Base-by-base conservation (phyloP, 2,888 invertebrate genomes). In the Eupithecia subfuscata region DNA sequence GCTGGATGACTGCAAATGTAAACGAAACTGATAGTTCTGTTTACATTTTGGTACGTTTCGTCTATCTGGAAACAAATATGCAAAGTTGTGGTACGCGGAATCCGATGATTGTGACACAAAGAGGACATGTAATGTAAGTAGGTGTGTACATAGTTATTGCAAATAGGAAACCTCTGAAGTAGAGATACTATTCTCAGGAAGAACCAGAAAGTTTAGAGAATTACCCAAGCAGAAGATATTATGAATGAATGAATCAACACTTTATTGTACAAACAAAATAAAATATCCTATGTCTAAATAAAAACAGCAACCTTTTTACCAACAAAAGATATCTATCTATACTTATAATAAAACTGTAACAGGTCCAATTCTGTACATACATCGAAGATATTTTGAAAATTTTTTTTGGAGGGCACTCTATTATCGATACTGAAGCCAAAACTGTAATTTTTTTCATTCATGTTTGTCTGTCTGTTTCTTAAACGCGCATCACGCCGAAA, bases 21-120 rank as follows among this genome's bases (percentile, higher is more conserved):
- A 64, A 64, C 30, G 16, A 64, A 64, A 64, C 30, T 18, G 64
- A 64, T 64, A 64, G 64, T 64, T 64, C 30, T 64, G 30, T 64
- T 64, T 64, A 64, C 64, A 64, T 25, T 34, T 16, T 18, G 22
- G 64, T 34, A 34, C 64, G 34, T 30, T 64, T 64, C 34, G 18
- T 18, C 64, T 64, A 34, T 64, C 64, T 34, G 64, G 18, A 64
- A 64, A 64, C 64, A 34, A 64, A 60, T 60, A 64, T 34, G 64
- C 34, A 34, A 30, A 34, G 30, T 64, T 64, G 64, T 64, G 60
- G 60, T 64, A 34, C 30, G 64, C 64, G 64, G 64, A 64, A 64
- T 64, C 18, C 34, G 34, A 22, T 60, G 64, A 64, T 34, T 64
- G 64, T 60, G 25, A 60, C 34, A 64, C 64, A 64, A 34, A 64